Conservation (phyloP, 2,797 vertebrate genomes). For the Gymnothorax reevesii region DNA sequence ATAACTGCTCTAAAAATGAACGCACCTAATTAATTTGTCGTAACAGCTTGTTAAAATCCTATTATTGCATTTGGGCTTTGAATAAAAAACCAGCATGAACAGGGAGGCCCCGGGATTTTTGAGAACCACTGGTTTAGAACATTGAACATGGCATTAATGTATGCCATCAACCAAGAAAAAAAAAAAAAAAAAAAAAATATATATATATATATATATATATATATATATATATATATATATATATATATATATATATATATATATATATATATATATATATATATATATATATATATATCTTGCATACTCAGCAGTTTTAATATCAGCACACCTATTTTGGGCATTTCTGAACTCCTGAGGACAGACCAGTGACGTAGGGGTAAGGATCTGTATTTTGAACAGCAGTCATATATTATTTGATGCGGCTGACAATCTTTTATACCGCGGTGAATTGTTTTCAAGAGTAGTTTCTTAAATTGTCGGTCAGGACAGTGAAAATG, state of each 20-base stretch:
- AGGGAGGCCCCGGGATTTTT: too few species aligned
- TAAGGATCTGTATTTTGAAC: neutral
- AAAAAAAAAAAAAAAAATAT: too few species aligned
- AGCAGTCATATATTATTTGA: neutral
- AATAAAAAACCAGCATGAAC: too few species aligned
- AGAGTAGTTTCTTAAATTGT: neutral
- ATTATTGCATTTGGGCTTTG: too few species aligned
- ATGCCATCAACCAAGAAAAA: too few species aligned
- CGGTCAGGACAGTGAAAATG: neutral
- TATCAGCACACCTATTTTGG: neutral
- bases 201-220: too few species aligned
- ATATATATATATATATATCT: neutral
- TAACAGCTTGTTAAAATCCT: too few species aligned
- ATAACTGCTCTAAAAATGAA: too few species aligned
- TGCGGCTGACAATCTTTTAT: neutral
- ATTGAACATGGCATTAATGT: too few species aligned
- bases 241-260: neutral
- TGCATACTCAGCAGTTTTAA: neutral
- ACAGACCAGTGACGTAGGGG: neutral
- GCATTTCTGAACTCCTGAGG: neutral
- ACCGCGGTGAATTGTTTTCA: neutral
- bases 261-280: neutral
- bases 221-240: too few species aligned
- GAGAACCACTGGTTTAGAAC: too few species aligned
- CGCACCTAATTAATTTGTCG: too few species aligned